Conservation (phyloP, 1,140 invertebrate species). For the Mesaphorura yosii region DNA sequence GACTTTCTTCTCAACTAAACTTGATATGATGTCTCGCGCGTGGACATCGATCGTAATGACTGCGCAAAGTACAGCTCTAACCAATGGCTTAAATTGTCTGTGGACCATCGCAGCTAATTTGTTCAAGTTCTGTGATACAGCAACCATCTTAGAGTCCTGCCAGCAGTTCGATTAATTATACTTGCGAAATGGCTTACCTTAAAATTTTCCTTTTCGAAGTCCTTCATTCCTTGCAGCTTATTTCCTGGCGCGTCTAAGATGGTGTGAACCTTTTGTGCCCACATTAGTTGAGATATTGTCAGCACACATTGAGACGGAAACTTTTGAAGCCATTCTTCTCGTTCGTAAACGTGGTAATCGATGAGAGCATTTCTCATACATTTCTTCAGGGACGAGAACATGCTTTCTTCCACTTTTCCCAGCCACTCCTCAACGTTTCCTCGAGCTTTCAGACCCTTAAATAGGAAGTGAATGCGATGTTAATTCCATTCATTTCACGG, state of each 20-base stretch:
- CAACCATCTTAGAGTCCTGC: neutral
- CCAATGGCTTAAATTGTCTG: conserved; percentile 52
- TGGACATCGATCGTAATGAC: conserved; percentile 80
- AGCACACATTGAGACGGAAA: conserved; percentile 54
- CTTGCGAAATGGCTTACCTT: conserved; percentile 33
- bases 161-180: neutral
- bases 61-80: conserved; percentile 62
- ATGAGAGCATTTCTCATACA: conserved; percentile 57
- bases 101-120: conserved; percentile 63
- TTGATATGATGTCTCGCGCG: conserved; percentile 64
- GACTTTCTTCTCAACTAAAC: conserved; percentile 55
- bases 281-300: conserved; percentile 74
- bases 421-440: conserved; percentile 83
- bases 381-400: conserved; percentile 61
- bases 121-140: conserved; percentile 53
- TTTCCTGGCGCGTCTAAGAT: conserved; percentile 41
- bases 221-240: conserved; percentile 42
- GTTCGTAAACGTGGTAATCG: conserved; percentile 45
- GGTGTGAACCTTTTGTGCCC: conserved; percentile 61
- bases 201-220: conserved; percentile 57
- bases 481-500: conserved; percentile 4
- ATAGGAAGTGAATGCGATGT: conserved; percentile 13
- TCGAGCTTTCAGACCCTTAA: conserved; percentile 62
- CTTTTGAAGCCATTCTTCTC: conserved; percentile 50
- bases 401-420: conserved; percentile 69